Evolutionary conservation across 2,797 vertebrate genomes (phyloP).

Genomic region (Sphenopsis melanotis): DNA sequence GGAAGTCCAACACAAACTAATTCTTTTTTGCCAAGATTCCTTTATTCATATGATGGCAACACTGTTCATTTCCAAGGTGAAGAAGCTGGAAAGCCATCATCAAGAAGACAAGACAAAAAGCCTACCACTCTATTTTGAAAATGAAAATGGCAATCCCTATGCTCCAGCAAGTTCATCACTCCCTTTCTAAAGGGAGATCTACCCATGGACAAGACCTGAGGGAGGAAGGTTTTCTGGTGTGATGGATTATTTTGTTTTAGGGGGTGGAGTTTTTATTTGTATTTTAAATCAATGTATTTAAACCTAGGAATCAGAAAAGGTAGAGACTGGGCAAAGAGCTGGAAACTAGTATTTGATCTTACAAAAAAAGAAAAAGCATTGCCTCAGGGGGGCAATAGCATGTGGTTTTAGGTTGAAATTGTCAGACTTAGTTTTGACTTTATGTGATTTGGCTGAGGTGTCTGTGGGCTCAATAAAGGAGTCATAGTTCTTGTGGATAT

Average conservation of each 20-base stretch:
- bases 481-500: background rate
- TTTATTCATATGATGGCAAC: background rate
- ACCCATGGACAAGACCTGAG: background rate
- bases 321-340: background rate
- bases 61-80: background rate
- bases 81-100: background rate
- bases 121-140: background rate
- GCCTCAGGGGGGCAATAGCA: fast-evolving
- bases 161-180: background rate
- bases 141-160: background rate
- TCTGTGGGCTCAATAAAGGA: background rate
- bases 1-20: background rate
- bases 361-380: background rate
- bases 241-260: background rate
- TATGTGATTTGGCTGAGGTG: background rate
- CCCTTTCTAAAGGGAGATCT: background rate
- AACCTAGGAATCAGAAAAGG: background rate
- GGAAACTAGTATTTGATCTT: background rate
- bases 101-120: background rate
- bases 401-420: background rate
- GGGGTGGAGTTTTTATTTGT: fast-evolving
- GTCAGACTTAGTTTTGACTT: background rate
- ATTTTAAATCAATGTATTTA: background rate
- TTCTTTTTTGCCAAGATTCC: background rate
- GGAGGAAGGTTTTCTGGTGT: background rate